phyloP scores from a whole-genome alignment of 2,797 vertebrate species.

The Pampus argenteus region DNA sequence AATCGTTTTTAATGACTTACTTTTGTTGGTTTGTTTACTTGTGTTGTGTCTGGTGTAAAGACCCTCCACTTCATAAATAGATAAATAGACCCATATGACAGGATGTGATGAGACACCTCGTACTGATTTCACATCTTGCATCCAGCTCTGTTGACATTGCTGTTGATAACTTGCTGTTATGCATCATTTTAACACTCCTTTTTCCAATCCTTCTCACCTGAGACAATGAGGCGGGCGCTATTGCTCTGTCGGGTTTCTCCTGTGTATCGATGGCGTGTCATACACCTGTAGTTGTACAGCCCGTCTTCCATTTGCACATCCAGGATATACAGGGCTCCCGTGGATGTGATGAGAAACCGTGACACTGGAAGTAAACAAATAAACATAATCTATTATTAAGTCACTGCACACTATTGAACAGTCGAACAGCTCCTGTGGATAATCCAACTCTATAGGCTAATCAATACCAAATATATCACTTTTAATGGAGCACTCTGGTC shows the following conservation, averaged over 20 bases:
- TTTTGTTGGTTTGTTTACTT: background rate
- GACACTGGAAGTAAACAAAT: constrained; percentile 73
- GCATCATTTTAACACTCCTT: background rate
- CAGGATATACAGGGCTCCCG: constrained; percentile 99
- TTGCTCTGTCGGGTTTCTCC: constrained; percentile 98
- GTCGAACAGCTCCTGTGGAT: background rate
- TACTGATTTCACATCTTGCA: background rate
- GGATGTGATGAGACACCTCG: background rate
- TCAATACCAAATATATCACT: background rate
- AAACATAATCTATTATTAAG: constrained; percentile 14
- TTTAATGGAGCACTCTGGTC: constrained; percentile 20
- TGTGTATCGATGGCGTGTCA: constrained; percentile 97
- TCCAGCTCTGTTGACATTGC: background rate
- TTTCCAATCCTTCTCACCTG: constrained; percentile 83
- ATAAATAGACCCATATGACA: background rate
- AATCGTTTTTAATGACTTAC: background rate
- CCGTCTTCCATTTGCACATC: constrained; percentile 99
- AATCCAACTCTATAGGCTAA: background rate
- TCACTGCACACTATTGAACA: background rate
- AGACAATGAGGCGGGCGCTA: constrained; percentile 97
- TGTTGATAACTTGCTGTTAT: background rate
- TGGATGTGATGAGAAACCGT: constrained; percentile 99
- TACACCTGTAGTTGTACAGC: constrained; percentile 98
- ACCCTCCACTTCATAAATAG: background rate
- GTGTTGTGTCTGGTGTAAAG: background rate